Evolutionary conservation across 2,113 vertebrate species (phyloP).

Genomic region (Apeltes quadracus): DNA sequence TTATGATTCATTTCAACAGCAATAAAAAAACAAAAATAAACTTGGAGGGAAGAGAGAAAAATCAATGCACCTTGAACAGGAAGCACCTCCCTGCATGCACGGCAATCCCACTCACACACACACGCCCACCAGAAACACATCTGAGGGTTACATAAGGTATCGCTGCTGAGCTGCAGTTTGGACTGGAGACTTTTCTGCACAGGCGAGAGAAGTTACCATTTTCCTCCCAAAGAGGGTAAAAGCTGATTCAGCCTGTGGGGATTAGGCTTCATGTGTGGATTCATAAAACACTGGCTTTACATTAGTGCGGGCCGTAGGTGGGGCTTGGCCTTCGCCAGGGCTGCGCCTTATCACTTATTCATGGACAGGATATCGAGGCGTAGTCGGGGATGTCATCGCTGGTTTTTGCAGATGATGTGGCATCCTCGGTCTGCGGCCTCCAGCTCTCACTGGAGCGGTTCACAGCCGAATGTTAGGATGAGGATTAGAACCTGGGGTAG

Average conservation of each 20-base stretch:
- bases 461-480: too few species aligned
- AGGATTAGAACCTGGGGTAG: too few species aligned
- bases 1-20: conserved; percentile 19
- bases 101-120: conserved; percentile 1
- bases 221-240: not conserved
- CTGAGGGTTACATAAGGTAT: conserved; percentile 8
- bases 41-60: not conserved
- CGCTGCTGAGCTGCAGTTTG: not conserved
- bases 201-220: too few species aligned
- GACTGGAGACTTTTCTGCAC: too few species aligned
- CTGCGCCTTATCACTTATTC: too few species aligned
- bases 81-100: not conserved
- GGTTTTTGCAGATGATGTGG: too few species aligned
- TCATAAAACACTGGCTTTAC: not conserved
- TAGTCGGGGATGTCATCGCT: too few species aligned
- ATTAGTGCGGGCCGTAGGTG: too few species aligned
- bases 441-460: too few species aligned
- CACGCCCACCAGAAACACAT: not conserved
- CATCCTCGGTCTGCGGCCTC: too few species aligned
- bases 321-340: too few species aligned
- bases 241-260: not conserved
- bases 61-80: conserved; percentile 1
- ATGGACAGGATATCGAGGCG: too few species aligned
- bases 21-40: not conserved
- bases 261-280: conserved; percentile 7